Conservation (phyloP, 2,113 vertebrate species). For the Martes martes region DNA sequence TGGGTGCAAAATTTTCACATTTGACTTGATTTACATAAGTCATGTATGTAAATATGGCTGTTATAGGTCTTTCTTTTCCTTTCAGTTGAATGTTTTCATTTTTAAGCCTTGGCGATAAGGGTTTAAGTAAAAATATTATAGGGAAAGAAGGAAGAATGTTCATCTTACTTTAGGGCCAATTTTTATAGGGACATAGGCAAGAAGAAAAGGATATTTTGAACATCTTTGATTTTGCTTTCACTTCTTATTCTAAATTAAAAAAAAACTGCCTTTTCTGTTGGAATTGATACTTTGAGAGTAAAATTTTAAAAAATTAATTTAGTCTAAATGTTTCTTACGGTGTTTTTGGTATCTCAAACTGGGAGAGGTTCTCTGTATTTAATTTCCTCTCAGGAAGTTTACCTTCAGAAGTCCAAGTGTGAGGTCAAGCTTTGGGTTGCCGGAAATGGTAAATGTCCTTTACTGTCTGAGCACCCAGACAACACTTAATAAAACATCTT, state of each 20-base stretch:
- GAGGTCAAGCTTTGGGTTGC: conserved; percentile 67
- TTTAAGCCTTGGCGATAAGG: conserved; percentile 42
- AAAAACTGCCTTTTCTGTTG: background rate
- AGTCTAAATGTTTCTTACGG: conserved; percentile 1
- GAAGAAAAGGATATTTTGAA: background rate
- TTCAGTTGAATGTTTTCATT: conserved; percentile 35
- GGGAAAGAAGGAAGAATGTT: background rate
- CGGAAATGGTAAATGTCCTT: conserved; percentile 63
- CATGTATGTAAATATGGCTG: background rate
- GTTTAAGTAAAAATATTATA: conserved; percentile 14
- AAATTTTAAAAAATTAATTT: conserved; percentile 29
- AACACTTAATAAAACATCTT: conserved; percentile 38
- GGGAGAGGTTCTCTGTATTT: conserved; percentile 77
- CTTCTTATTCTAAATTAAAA: conserved; percentile 38
- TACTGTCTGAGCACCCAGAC: conserved; percentile 66
- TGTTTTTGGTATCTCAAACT: conserved; percentile 36
- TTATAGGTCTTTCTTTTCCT: background rate
- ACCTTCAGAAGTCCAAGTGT: conserved; percentile 76
- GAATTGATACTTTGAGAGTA: conserved; percentile 25
- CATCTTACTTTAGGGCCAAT: conserved; percentile 23
- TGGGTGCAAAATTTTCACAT: background rate
- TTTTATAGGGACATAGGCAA: background rate
- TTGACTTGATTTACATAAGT: background rate
- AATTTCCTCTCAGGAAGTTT: conserved; percentile 82
- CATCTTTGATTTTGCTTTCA: conserved; percentile 47